Conservation (phyloP, 2,113 vertebrate species). For the Dipodomys stephensi region DNA sequence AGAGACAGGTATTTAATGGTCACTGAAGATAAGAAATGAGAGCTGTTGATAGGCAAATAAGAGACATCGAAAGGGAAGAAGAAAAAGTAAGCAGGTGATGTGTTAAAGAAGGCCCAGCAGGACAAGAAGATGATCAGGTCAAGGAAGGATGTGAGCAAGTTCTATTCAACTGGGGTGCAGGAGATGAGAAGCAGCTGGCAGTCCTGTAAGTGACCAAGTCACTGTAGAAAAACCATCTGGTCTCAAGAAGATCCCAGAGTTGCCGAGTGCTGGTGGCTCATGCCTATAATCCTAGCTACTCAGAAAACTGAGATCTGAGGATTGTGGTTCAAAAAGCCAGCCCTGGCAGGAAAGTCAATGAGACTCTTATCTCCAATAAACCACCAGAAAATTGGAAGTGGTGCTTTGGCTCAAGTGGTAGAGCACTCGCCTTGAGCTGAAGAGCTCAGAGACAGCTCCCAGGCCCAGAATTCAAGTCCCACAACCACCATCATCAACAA, state of each 20-base stretch:
- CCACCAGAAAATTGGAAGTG: too few relatives aligned
- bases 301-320: too few relatives aligned
- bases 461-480: too few relatives aligned
- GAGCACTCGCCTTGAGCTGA: too few relatives aligned
- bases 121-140: conserved; percentile 92
- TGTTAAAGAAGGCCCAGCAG: conserved; percentile 92
- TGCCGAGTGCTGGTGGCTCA: too few relatives aligned
- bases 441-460: too few relatives aligned
- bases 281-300: too few relatives aligned
- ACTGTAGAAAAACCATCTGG: conserved; percentile 95
- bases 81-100: conserved; percentile 94
- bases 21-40: not conserved
- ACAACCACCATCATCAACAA: too few relatives aligned
- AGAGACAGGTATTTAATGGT: not conserved
- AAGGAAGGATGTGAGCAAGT: conserved; percentile 90
- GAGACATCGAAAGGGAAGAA: conserved; percentile 94
- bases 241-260: conserved; percentile 65
- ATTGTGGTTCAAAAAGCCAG: too few relatives aligned
- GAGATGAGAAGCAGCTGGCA: conserved; percentile 95
- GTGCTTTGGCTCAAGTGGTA: too few relatives aligned
- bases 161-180: conserved; percentile 85
- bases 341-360: too few relatives aligned
- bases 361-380: too few relatives aligned
- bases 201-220: conserved; percentile 92
- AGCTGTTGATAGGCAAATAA: not conserved